A percentile compares a stretch with the other conserved stretches of the same genome.
These are phyloP conservation scores for Aurelia aurita complex sp. Pacific DNA, from an alignment of 30 jellyfish, hydroid and myxozoan species.

Conservation along the genomic window DNA sequence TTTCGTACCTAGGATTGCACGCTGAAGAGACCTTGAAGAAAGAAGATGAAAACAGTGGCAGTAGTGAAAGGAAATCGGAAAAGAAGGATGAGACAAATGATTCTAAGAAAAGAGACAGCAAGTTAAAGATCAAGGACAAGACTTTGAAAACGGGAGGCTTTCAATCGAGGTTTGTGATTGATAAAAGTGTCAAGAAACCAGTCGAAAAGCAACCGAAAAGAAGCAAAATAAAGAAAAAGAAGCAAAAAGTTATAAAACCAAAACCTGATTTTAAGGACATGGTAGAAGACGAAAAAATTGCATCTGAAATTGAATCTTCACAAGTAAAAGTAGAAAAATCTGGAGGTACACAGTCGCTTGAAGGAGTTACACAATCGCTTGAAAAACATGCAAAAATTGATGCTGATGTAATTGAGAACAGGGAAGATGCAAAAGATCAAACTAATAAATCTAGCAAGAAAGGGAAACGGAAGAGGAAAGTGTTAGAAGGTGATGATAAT, in stretches of 20 bases:
- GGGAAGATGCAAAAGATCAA: background rate
- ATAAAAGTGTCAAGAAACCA: background rate
- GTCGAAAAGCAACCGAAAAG: background rate
- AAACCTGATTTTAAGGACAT: too few relatives aligned
- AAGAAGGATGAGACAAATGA: background rate
- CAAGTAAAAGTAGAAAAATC: too few relatives aligned
- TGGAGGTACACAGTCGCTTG: too few relatives aligned
- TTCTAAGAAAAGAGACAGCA: background rate
- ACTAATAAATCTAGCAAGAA: background rate
- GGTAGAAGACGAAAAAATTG: too few relatives aligned
- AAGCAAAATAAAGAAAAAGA: conserved; percentile 4
- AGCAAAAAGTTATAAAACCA: background rate
- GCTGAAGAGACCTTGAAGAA: background rate
- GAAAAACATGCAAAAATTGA: background rate
- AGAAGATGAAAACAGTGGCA: background rate
- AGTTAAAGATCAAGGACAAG: background rate
- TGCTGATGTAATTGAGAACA: background rate
- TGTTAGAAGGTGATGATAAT: background rate
- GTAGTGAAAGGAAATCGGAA: background rate
- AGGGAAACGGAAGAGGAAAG: background rate
- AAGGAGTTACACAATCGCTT: background rate
- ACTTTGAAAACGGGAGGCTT: conserved; percentile 44
- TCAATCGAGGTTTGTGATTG: conserved; percentile 11
- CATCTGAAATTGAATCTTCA: too few relatives aligned
- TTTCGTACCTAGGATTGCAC: too few relatives aligned